Conservation (phyloP, 2,888 invertebrate genomes). For the Nematopogon swammerdamellus region DNA sequence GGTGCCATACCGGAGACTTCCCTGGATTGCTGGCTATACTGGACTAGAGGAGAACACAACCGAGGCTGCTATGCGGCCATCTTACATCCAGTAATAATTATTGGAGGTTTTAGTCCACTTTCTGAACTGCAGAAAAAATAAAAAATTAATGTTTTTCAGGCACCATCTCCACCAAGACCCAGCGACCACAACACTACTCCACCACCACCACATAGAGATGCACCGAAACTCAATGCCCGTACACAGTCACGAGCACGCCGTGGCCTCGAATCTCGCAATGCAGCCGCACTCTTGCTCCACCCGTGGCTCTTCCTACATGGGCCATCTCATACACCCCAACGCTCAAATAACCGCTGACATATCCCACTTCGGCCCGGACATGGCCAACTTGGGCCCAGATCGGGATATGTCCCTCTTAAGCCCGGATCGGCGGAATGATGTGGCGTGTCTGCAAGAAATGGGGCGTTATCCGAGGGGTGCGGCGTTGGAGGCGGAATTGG, state of each 20-base stretch:
- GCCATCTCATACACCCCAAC: conserved; percentile 12
- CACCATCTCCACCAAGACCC: conserved; percentile 45
- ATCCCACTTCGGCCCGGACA: conserved; percentile 10
- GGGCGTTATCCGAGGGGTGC: conserved; percentile 16
- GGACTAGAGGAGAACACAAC: no score
- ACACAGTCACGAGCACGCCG: conserved; percentile 21
- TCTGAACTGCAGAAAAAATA: no score
- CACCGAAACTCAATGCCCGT: conserved; percentile 24
- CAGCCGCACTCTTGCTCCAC: conserved; percentile 24
- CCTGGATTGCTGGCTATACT: no score
- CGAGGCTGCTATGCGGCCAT: no score
- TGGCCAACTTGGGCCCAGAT: conserved; percentile 12
- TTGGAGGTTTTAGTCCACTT: no score
- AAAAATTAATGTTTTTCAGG: conserved; percentile 15
- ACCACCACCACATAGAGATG: conserved; percentile 40
- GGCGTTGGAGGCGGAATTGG: conserved; percentile 10
- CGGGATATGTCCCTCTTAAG: conserved; percentile 18
- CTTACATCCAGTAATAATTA: no score
- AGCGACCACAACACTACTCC: conserved; percentile 40
- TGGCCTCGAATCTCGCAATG: conserved; percentile 16
- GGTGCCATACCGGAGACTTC: no score
- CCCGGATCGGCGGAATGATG: conserved; percentile 12
- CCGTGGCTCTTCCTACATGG: conserved; percentile 28
- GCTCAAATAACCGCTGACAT: not conserved
- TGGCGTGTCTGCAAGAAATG: conserved; percentile 11